Evolutionary conservation across 2,797 vertebrate species (phyloP), one percentile per base, ranked within the genome.

Genomic region (Falco berigora): DNA sequence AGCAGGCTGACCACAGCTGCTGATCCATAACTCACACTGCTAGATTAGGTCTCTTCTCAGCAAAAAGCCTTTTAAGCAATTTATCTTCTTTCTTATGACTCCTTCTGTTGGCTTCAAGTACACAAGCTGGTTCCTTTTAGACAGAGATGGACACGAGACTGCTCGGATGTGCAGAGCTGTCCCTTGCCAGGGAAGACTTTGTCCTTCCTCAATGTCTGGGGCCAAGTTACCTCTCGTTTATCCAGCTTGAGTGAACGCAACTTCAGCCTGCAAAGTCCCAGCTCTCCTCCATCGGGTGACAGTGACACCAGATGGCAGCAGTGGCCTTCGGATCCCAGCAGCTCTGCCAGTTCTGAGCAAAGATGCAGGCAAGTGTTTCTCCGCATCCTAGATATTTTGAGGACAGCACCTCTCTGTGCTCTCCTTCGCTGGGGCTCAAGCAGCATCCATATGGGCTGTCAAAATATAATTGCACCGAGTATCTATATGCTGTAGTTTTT

Each of bases 251-350:
- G 8, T 3, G 62, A 42, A 50, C 7, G 5, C 22, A 74, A 7
- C 30, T 28, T 28, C 58, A 44, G 47, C 86, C 38, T 10, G 62
- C 23, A 2, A 7, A 10, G 13, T 47, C 49, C 42, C 67, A 40
- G 61, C 68, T 62, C 36, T 68, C 91, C 56, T 72, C 71, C 93
- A 21, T 0, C 7, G 5, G 30, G 64, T 87, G 87, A 78, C 68
- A 90, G 55, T 32, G 83, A 97, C 97, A 97, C 97, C 97, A 99
- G 99, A 98, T 99, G 99, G 99, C 99, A 99, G 98, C 98, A 98
- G 98, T 98, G 98, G 98, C 98, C 98, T 99, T 98, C 91, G 85
- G 61, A 97, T 68, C 7, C 27, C 64, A 85, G 63, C 55, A 84
- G 61, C 8, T 1, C 49, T 9, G 34, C 58, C 79, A 18, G 78